Percentiles rank a stretch among this genome's conserved stretches.
phyloP scores from a whole-genome alignment of 1,140 invertebrate genomes.

The Brachionus sp. region DNA sequence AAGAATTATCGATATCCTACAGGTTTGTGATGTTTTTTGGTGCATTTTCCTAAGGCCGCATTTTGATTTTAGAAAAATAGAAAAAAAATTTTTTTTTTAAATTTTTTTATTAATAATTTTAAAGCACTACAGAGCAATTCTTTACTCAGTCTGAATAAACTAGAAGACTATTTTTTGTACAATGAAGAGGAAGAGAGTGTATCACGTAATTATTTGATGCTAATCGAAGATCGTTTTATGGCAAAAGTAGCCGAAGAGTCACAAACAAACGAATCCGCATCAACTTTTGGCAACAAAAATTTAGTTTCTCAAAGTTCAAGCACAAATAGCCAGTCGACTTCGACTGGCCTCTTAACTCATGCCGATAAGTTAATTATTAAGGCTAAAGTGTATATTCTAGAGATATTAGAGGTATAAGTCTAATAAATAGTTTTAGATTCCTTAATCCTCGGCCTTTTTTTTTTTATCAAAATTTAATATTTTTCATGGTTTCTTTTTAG shows the following conservation, averaged over 20 bases:
- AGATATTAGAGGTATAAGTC: slow-evolving; percentile 37
- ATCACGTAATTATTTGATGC: slow-evolving; percentile 21
- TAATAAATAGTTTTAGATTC: background rate
- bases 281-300: slow-evolving; percentile 27
- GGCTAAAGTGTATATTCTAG: slow-evolving; percentile 43
- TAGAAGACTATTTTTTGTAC: slow-evolving; percentile 38
- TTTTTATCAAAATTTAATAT: slow-evolving; percentile 81
- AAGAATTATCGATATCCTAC: slow-evolving; percentile 95
- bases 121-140: background rate
- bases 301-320: background rate
- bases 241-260: background rate
- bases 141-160: background rate
- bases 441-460: background rate
- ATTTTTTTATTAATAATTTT: background rate
- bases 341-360: background rate
- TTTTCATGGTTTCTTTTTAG: slow-evolving; percentile 94
- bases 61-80: background rate
- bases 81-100: background rate
- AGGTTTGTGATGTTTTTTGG: slow-evolving; percentile 63
- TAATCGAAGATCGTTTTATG: slow-evolving; percentile 13
- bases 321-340: background rate
- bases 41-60: background rate
- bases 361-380: slow-evolving; percentile 44
- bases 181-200: slow-evolving; percentile 37
- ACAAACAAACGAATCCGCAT: background rate